These are phyloP conservation scores for Neoitamus cyanurus DNA, from an alignment of 2,888 invertebrate genomes.

Conservation along the genomic window DNA sequence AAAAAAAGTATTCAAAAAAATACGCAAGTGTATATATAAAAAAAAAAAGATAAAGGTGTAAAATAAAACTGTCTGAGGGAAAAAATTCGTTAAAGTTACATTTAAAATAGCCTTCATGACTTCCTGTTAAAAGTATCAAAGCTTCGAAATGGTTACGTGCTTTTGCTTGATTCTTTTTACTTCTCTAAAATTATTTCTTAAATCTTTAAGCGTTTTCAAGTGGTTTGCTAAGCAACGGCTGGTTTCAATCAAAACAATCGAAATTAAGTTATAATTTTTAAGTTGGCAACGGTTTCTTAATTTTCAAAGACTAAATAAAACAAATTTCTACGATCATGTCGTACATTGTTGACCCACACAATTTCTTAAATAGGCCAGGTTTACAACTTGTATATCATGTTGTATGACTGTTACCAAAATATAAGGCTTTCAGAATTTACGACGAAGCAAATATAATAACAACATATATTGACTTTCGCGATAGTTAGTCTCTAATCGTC, in stretches of 20 bases:
- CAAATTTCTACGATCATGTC: neutral
- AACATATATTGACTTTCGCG: too few species aligned
- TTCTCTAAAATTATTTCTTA: neutral
- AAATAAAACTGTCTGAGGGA: conserved; percentile 45
- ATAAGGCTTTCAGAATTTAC: too few species aligned
- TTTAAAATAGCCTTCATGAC: conserved; percentile 37
- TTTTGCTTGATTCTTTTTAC: neutral
- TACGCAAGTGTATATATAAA: neutral
- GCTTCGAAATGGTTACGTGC: conserved; percentile 11
- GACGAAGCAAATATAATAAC: too few species aligned
- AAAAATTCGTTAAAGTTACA: conserved; percentile 27
- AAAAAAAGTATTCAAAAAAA: conserved; percentile 43
- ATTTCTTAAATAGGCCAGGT: neutral
- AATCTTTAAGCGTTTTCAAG: conserved; percentile 2
- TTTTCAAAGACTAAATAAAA: neutral
- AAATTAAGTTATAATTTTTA: conserved; percentile 32
- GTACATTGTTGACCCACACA: neutral
- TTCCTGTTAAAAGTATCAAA: conserved; percentile 23
- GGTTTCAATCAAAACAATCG: conserved; percentile 10
- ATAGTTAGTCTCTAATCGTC: too few species aligned
- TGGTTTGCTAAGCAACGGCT: conserved; percentile 24
- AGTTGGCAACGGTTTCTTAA: conserved; percentile 17
- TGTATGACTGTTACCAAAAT: too few species aligned
- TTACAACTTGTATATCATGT: too few species aligned
- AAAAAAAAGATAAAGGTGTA: conserved; percentile 51